phyloP scores from a whole-genome alignment of 1,140 invertebrate genomes.

The Tetragonula clypearis region DNA sequence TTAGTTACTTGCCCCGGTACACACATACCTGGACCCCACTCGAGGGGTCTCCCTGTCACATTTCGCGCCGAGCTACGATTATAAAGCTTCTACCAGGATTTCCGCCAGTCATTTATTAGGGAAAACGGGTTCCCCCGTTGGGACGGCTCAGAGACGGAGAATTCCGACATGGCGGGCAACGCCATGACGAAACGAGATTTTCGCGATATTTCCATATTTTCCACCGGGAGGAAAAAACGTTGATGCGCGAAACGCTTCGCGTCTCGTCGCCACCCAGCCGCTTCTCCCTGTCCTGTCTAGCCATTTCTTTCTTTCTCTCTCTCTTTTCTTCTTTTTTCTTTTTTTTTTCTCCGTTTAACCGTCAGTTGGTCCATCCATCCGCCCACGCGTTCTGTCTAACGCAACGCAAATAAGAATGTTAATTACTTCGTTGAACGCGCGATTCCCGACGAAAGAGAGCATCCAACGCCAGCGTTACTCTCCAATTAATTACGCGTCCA shows the following conservation, averaged over 20 bases:
- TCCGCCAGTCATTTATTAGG: constrained; percentile 45
- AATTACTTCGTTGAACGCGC: constrained; percentile 13
- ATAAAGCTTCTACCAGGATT: constrained; percentile 49
- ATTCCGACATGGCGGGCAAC: constrained; percentile 16
- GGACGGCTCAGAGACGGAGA: background rate
- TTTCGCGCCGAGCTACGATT: constrained; percentile 45
- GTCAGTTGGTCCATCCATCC: background rate
- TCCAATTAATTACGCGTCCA: background rate
- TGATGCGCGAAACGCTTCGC: background rate
- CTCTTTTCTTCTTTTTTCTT: background rate
- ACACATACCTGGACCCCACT: background rate
- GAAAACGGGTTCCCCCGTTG: background rate
- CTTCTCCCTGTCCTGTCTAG: background rate
- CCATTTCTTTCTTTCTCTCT: background rate
- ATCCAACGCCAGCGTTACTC: background rate
- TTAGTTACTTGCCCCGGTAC: constrained; percentile 18
- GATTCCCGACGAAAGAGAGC: background rate
- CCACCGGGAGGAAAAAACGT: background rate
- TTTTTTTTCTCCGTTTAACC: no score
- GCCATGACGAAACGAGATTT: constrained; percentile 28
- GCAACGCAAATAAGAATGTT: constrained; percentile 15
- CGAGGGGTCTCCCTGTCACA: constrained; percentile 2
- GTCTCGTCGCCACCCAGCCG: background rate
- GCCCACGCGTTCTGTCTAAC: background rate
- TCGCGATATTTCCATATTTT: constrained; percentile 50